Evolutionary conservation across 2,888 invertebrate species (phyloP).

Genomic region (Heliconius charithonia): DNA sequence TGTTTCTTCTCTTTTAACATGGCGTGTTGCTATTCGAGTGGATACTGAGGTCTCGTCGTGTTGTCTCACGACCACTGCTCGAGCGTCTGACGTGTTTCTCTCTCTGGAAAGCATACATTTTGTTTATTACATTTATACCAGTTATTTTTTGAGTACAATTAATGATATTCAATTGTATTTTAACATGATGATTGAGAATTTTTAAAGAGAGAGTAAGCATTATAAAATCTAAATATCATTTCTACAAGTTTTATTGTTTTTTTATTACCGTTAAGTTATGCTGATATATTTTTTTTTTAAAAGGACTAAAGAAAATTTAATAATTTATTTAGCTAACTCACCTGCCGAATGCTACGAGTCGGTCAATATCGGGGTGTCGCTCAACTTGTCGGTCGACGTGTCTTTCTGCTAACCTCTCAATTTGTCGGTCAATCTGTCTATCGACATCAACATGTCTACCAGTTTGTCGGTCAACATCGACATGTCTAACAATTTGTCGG

Average conservation of each 20-base stretch:
- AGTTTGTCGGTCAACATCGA: constrained; percentile 6
- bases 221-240: too few species aligned
- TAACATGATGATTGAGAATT: too few species aligned
- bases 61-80: constrained; percentile 70
- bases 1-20: constrained; percentile 45
- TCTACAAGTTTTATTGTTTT: too few species aligned
- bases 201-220: too few species aligned
- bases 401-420: background rate
- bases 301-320: background rate
- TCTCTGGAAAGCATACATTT: constrained; percentile 69
- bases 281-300: too few species aligned
- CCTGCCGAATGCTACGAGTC: constrained; percentile 58
- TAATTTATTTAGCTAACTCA: constrained; percentile 14
- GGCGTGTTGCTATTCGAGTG: constrained; percentile 59
- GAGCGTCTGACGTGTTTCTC: constrained; percentile 77
- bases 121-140: background rate
- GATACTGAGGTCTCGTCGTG: constrained; percentile 83
- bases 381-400: constrained; percentile 55
- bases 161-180: too few species aligned
- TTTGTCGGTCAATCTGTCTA: constrained; percentile 5
- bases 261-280: too few species aligned
- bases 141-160: too few species aligned
- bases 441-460: background rate
- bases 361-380: constrained; percentile 63
- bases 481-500: constrained; percentile 7